These are phyloP conservation scores for Porites evermanni DNA, from an alignment of 92 coral and sea anemone species.

Conservation along the genomic window DNA sequence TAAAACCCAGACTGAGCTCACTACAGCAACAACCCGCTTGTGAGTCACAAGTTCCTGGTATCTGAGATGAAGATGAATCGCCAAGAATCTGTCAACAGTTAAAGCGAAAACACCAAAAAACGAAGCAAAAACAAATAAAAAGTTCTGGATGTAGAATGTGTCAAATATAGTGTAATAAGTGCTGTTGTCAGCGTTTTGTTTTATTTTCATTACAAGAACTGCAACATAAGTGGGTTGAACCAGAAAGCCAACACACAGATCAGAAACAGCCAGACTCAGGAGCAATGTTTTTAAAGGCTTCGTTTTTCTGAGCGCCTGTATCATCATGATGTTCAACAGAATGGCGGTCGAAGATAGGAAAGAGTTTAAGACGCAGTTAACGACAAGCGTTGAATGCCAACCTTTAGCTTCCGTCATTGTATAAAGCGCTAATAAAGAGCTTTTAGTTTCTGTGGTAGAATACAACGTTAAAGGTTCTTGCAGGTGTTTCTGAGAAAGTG, in stretches of 20 bases:
- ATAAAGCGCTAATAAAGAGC: no score
- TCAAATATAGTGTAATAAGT: no score
- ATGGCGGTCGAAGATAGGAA: neutral
- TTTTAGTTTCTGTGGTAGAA: no score
- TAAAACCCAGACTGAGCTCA: conserved; percentile 4
- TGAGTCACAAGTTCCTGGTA: conserved; percentile 23
- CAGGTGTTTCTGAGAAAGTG: no score
- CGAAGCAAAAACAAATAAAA: neutral
- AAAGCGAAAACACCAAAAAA: neutral
- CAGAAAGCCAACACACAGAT: neutral
- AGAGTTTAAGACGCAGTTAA: neutral
- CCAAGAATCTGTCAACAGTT: conserved; percentile 1
- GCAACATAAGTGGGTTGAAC: neutral
- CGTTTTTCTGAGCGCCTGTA: neutral
- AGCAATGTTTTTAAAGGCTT: neutral
- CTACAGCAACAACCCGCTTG: conserved; percentile 10
- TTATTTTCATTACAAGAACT: neutral
- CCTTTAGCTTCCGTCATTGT: no score
- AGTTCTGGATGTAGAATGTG: neutral
- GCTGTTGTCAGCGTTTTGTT: neutral
- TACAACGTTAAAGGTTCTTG: no score
- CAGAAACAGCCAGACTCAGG: neutral
- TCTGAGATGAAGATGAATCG: conserved; percentile 14
- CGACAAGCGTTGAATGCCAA: neutral
- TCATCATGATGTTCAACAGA: neutral